Conservation (phyloP, 2,888 invertebrate species). For the Drosophila flavopinicola region DNA sequence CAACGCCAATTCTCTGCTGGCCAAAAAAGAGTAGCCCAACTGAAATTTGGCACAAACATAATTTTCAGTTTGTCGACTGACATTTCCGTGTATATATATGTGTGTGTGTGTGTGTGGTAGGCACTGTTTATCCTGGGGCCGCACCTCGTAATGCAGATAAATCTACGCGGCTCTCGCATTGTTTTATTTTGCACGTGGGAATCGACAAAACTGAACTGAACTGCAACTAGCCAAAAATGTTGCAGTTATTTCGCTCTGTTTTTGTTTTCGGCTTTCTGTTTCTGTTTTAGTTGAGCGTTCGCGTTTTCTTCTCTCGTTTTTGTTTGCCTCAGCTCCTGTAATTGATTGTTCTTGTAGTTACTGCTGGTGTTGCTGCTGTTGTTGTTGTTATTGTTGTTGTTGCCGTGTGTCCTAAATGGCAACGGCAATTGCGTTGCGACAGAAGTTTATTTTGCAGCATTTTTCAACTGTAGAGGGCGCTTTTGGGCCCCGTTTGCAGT, state of each 20-base stretch:
- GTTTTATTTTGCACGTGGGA: constrained; percentile 78
- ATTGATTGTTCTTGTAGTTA: constrained; percentile 52
- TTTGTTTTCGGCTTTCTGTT: constrained; percentile 35
- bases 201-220: constrained; percentile 46
- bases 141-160: constrained; percentile 67
- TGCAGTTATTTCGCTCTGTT: constrained; percentile 41
- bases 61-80: constrained; percentile 78
- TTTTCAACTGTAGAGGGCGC: constrained; percentile 33
- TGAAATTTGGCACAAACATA: constrained; percentile 78
- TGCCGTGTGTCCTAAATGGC: constrained; percentile 56
- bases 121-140: constrained; percentile 49
- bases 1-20: constrained; percentile 45
- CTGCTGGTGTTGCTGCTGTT: constrained; percentile 1
- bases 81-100: constrained; percentile 55
- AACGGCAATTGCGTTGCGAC: constrained; percentile 64
- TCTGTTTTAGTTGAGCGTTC: constrained; percentile 40
- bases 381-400: constrained; percentile 22
- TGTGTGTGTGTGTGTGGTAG: constrained; percentile 27
- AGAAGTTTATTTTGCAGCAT: constrained; percentile 49
- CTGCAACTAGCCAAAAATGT: constrained; percentile 54
- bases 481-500: constrained; percentile 8
- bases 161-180: constrained; percentile 67
- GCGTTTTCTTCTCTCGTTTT: constrained; percentile 7
- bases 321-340: constrained; percentile 19
- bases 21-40: constrained; percentile 53